Conservation (phyloP, 2,113 vertebrate genomes). For the Synodontis membranacea region DNA sequence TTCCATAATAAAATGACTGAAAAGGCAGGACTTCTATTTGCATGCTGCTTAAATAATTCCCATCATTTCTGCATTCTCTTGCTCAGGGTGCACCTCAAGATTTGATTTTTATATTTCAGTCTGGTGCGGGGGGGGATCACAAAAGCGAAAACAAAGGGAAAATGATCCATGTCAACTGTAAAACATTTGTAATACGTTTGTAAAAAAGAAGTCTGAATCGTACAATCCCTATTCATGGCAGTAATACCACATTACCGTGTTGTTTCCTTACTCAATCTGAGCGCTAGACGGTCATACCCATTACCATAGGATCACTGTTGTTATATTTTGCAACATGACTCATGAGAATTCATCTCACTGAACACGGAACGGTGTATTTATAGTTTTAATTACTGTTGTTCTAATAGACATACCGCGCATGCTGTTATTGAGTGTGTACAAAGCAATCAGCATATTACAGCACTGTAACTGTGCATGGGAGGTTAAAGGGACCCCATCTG, state of each 20-base stretch:
- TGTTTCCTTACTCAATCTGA: not conserved
- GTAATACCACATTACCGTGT: not conserved
- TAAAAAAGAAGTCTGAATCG: no score
- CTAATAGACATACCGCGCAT: not conserved
- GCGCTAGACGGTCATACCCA: not conserved
- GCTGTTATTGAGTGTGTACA: not conserved
- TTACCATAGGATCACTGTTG: not conserved
- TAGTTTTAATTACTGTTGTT: not conserved
- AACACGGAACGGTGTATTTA: not conserved
- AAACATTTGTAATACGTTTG: no score
- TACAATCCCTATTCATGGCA: not conserved
- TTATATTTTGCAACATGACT: not conserved
- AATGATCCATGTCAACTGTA: no score
- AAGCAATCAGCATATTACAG: slow-evolving; percentile 2
- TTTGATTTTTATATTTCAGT: not conserved
- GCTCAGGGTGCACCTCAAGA: not conserved
- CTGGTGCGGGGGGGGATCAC: not conserved
- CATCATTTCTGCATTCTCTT: not conserved
- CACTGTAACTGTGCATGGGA: not conserved
- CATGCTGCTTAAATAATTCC: not conserved
- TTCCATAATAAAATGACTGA: not conserved
- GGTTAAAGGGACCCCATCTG: not conserved
- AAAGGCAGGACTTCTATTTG: no score
- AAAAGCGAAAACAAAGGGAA: not conserved
- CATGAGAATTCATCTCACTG: not conserved